Percentiles rank a stretch among this genome's conserved stretches.
These are phyloP conservation scores for Leuctra nigra DNA, from an alignment of 2,888 invertebrate genomes.

Conservation along the genomic window DNA sequence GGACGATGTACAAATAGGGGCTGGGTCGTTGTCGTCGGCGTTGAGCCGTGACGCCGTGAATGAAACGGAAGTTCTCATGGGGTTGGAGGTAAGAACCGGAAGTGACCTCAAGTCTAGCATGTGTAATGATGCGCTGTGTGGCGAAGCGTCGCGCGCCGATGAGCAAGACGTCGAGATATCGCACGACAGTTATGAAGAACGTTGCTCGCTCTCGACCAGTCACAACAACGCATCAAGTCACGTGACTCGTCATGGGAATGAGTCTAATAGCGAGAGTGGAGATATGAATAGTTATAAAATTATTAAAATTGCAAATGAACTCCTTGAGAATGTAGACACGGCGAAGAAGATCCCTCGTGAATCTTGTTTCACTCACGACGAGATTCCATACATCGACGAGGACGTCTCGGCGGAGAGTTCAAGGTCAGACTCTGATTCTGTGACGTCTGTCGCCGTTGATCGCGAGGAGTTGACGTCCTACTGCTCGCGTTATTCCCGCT, in stretches of 20 bases:
- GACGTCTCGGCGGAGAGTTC: neutral
- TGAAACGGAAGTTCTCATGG: conserved; percentile 7
- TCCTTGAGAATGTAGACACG: too few species aligned
- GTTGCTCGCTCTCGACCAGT: too few species aligned
- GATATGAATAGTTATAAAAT: too few species aligned
- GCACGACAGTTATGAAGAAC: neutral
- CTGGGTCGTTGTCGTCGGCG: neutral
- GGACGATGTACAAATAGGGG: neutral
- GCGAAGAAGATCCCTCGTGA: neutral
- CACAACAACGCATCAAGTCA: too few species aligned
- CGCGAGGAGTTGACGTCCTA: neutral
- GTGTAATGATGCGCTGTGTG: neutral
- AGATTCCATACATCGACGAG: neutral
- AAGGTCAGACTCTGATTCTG: neutral
- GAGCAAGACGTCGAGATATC: neutral
- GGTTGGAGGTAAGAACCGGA: neutral
- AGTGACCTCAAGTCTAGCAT: neutral
- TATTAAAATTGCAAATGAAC: neutral
- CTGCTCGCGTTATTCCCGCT: neutral
- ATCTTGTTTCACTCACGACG: neutral
- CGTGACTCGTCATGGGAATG: conserved; percentile 6
- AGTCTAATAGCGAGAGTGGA: neutral
- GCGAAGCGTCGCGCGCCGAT: neutral
- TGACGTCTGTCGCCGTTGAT: neutral
- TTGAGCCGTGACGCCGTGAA: neutral